phyloP scores from a whole-genome alignment of 2,113 vertebrate genomes.

The Vulpes vulpes region DNA sequence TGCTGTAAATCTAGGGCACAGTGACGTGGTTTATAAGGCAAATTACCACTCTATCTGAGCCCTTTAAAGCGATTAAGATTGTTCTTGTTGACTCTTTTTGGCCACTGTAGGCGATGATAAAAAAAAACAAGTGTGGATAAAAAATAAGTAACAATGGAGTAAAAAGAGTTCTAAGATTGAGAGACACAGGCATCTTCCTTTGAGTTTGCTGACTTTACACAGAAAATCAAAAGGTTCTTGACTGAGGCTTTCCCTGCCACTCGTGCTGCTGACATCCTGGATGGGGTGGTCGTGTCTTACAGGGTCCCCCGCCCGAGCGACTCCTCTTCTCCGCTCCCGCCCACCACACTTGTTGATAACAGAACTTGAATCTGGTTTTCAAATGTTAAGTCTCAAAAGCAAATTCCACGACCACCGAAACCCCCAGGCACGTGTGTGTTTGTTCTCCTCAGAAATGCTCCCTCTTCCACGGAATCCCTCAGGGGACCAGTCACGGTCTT shows the following conservation, averaged over 20 bases:
- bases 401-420: background rate
- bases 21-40: constrained; percentile 70
- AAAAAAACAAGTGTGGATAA: background rate
- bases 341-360: too few species aligned
- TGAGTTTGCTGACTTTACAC: background rate
- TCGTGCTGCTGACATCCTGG: too few species aligned
- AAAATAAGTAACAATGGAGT: background rate
- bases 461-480: accelerated
- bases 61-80: constrained; percentile 55
- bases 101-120: background rate
- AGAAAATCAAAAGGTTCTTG: background rate
- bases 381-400: background rate
- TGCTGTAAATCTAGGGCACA: constrained; percentile 70
- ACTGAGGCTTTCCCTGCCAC: background rate
- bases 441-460: background rate
- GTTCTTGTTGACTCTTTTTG: constrained; percentile 43
- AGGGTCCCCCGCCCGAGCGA: too few species aligned
- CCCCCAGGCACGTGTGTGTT: background rate
- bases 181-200: background rate
- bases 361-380: background rate
- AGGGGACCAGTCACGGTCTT: accelerated
- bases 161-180: background rate
- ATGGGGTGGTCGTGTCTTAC: too few species aligned
- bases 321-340: accelerated
- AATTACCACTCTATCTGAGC: constrained; percentile 67